Evolutionary conservation across 2,113 vertebrate genomes (phyloP).

Genomic region (Antechinus stuartii): DNA sequence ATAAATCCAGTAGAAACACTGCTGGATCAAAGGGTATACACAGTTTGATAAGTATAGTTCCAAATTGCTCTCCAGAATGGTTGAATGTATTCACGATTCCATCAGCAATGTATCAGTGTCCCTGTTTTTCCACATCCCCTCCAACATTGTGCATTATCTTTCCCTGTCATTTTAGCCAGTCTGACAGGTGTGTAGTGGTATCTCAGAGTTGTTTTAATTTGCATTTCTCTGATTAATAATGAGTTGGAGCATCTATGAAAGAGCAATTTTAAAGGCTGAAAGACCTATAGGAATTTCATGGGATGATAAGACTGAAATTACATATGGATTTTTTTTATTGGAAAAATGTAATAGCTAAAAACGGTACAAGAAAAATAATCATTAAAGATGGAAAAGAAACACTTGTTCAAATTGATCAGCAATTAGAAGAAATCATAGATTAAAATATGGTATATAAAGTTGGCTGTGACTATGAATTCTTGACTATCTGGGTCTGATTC

Average conservation of each 20-base stretch:
- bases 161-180: too few species aligned
- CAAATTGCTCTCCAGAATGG: too few species aligned
- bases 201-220: too few species aligned
- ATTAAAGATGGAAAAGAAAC: not conserved
- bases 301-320: not conserved
- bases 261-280: not conserved
- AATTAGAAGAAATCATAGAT: not conserved
- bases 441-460: not conserved
- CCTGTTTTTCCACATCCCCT: too few species aligned
- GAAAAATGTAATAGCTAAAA: not conserved
- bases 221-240: too few species aligned
- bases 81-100: too few species aligned
- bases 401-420: not conserved
- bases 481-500: not conserved
- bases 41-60: too few species aligned
- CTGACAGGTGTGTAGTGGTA: too few species aligned
- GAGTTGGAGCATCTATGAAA: not conserved
- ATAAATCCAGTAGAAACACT: too few species aligned
- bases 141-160: too few species aligned
- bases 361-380: not conserved
- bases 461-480: not conserved
- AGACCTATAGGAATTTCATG: not conserved
- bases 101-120: too few species aligned
- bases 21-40: too few species aligned
- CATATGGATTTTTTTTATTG: not conserved